These are phyloP conservation scores for Uropsilus gracilis DNA, from an alignment of 2,113 vertebrate genomes.

Conservation along the genomic window DNA sequence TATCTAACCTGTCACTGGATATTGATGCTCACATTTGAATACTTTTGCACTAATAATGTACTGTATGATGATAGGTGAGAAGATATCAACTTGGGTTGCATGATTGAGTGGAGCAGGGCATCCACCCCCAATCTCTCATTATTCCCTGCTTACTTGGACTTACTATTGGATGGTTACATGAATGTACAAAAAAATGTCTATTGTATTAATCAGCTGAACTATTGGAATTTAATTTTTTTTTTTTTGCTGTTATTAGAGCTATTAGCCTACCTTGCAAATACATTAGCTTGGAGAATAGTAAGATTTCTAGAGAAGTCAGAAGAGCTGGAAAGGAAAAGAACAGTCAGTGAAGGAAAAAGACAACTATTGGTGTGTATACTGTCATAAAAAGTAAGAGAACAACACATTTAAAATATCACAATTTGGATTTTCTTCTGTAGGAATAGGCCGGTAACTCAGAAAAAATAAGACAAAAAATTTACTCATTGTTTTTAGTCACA, in stretches of 20 bases:
- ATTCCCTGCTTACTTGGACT: not conserved
- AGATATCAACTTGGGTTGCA: not conserved
- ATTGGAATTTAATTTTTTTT: not conserved
- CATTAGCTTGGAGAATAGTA: conserved; percentile 16
- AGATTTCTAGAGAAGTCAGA: conserved; percentile 11
- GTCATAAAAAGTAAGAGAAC: not conserved
- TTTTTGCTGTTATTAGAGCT: not conserved
- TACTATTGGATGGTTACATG: not conserved
- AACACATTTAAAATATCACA: conserved; percentile 12
- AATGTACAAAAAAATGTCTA: not conserved
- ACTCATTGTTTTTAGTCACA: not conserved
- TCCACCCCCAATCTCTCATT: not conserved
- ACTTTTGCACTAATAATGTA: not conserved
- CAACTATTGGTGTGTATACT: not conserved
- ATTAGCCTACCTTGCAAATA: conserved; percentile 11
- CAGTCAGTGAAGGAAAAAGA: conserved; percentile 4
- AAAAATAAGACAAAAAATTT: not conserved
- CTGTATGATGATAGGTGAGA: not conserved
- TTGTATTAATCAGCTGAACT: not conserved
- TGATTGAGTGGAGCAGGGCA: not conserved
- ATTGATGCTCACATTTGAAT: not conserved
- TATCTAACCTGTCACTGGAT: not conserved
- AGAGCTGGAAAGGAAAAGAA: conserved; percentile 41
- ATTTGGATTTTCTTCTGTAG: conserved; percentile 2
- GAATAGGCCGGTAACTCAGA: not conserved